phyloP scores from a whole-genome alignment of 2,113 vertebrate species.

The Condylura cristata region DNA sequence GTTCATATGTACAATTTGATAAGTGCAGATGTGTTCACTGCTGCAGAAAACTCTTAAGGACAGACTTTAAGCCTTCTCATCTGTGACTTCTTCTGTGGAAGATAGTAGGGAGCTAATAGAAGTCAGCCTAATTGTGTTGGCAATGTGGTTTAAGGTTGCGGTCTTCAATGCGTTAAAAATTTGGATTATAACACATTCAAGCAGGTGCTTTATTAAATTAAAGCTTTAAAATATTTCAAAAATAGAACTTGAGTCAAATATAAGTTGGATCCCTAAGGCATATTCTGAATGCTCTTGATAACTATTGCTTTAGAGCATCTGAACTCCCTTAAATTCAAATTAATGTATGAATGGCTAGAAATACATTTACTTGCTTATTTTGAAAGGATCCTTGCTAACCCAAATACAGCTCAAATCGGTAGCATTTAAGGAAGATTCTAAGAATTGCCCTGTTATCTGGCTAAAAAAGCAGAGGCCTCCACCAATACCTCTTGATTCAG shows the following conservation, averaged over 20 bases:
- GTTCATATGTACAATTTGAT: background rate
- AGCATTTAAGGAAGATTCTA: background rate
- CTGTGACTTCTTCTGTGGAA: background rate
- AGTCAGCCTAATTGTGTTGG: background rate
- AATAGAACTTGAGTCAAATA: background rate
- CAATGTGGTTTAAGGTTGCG: background rate
- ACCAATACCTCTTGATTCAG: background rate
- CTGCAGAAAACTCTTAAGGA: background rate
- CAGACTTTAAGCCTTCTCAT: background rate
- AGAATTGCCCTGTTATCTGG: background rate
- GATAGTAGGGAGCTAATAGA: background rate
- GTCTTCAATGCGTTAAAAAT: background rate
- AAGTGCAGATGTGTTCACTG: background rate
- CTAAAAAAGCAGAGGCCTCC: background rate
- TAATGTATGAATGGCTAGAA: background rate
- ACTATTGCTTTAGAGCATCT: background rate
- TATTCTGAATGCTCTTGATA: conserved; percentile 1
- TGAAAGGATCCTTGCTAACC: background rate
- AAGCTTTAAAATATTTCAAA: conserved; percentile 34
- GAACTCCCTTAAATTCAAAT: conserved; percentile 5
- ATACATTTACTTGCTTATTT: conserved; percentile 18
- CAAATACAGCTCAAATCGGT: background rate
- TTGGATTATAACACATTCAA: background rate
- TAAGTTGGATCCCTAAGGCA: background rate
- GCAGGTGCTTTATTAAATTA: background rate